phyloP scores from a whole-genome alignment of 2,797 vertebrate species.

The Chlorospingus semifuscus region DNA sequence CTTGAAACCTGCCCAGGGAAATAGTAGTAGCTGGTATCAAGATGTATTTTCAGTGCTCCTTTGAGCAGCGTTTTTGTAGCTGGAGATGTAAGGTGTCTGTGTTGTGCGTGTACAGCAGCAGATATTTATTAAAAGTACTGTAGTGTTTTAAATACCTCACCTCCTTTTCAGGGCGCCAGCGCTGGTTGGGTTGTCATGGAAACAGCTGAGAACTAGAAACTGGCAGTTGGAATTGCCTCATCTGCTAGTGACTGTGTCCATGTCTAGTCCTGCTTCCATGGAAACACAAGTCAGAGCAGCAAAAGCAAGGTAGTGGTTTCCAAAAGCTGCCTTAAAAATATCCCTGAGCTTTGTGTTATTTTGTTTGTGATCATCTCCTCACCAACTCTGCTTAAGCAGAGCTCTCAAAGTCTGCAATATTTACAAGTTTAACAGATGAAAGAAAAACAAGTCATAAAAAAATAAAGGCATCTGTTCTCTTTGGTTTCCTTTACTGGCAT shows the following conservation, averaged over 20 bases:
- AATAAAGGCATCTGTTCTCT: neutral
- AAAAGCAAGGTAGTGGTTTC: conserved; percentile 7
- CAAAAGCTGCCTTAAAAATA: conserved; percentile 50
- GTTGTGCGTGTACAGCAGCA: neutral
- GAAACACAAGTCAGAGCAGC: conserved; percentile 56
- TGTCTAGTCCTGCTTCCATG: conserved; percentile 64
- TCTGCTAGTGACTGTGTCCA: conserved; percentile 51
- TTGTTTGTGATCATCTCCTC: neutral
- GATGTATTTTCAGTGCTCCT: neutral
- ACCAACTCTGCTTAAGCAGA: neutral
- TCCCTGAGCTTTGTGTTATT: neutral
- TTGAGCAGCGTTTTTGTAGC: neutral
- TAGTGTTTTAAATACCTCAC: conserved; percentile 24
- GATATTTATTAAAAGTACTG: conserved; percentile 1
- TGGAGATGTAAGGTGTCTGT: neutral
- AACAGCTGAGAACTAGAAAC: conserved; percentile 40
- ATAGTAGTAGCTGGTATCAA: neutral
- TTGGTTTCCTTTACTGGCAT: neutral
- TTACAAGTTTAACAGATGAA: neutral
- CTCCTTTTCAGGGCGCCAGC: neutral
- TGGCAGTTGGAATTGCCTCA: conserved; percentile 41
- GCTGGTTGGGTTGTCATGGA: conserved; percentile 63
- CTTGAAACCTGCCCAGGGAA: neutral
- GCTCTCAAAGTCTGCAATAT: neutral
- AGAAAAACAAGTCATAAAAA: neutral